These are phyloP conservation scores for Drosophila asahinai DNA, from an alignment of 1,140 invertebrate species.

Conservation along the genomic window DNA sequence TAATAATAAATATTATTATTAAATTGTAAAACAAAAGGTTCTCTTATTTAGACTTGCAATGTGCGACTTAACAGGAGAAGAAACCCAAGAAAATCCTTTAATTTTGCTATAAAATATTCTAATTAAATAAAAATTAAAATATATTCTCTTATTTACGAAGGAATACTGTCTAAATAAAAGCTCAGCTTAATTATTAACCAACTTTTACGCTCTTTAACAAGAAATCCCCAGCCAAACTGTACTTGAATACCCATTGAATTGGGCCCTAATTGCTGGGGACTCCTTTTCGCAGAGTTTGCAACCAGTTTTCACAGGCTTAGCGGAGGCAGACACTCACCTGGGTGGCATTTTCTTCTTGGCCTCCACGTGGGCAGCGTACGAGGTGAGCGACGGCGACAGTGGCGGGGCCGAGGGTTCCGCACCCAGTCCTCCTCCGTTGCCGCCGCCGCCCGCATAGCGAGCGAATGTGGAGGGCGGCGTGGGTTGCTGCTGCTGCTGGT, in stretches of 20 bases:
- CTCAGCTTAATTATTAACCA: too few species aligned
- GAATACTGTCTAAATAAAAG: too few species aligned
- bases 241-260: background rate
- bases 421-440: background rate
- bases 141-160: too few species aligned
- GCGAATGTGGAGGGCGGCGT: constrained; percentile 66
- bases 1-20: too few species aligned
- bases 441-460: constrained; percentile 43
- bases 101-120: too few species aligned
- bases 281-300: background rate
- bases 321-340: constrained; percentile 85
- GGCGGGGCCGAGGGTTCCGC: constrained; percentile 75
- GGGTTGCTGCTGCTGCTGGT: constrained; percentile 27
- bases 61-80: too few species aligned
- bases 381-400: constrained; percentile 84
- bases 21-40: too few species aligned
- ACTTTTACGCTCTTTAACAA: too few species aligned
- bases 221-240: background rate
- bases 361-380: constrained; percentile 81
- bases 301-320: background rate
- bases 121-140: too few species aligned
- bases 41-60: too few species aligned
- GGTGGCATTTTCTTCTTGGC: constrained; percentile 88
- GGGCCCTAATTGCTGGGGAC: background rate
- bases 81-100: too few species aligned